Conservation (phyloP, 2,888 invertebrate species). For the Trissoscelio sp. region DNA sequence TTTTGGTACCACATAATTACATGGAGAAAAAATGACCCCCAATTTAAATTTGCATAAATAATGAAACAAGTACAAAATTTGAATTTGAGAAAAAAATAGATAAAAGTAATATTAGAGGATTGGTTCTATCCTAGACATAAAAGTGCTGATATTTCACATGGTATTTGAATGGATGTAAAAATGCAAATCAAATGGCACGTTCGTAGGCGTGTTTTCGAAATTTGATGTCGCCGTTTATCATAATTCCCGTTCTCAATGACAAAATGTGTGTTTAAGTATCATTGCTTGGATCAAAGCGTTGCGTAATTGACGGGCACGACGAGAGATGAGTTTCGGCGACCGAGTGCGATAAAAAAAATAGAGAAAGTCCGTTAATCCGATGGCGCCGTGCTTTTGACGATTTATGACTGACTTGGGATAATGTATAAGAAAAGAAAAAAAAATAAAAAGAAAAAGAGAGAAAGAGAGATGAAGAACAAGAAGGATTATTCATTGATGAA, state of each 20-base stretch:
- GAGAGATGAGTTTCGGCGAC: conserved; percentile 42
- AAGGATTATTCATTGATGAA: conserved; percentile 42
- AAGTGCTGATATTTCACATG: background rate
- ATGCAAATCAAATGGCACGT: conserved; percentile 27
- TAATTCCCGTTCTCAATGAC: conserved; percentile 57
- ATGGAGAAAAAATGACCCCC: too few relatives aligned
- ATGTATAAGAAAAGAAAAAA: background rate
- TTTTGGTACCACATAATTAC: too few relatives aligned
- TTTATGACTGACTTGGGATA: conserved; percentile 17
- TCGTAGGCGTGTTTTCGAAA: conserved; percentile 47
- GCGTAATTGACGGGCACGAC: conserved; percentile 36
- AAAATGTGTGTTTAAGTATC: conserved; percentile 50
- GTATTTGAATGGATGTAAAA: conserved; percentile 10
- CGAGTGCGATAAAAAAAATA: conserved; percentile 35
- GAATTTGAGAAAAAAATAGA: too few relatives aligned
- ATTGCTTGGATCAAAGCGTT: conserved; percentile 26
- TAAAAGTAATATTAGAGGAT: too few relatives aligned
- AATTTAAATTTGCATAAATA: too few relatives aligned
- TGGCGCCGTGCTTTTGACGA: conserved; percentile 52
- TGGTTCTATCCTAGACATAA: too few relatives aligned
- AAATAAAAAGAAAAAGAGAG: background rate
- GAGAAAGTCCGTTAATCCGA: conserved; percentile 53
- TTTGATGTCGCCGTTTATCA: conserved; percentile 39
- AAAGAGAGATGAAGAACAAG: background rate
- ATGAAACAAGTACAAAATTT: too few relatives aligned